phyloP scores from a whole-genome alignment of 64 coral and sea anemone genomes.

The Montipora foliosa region DNA sequence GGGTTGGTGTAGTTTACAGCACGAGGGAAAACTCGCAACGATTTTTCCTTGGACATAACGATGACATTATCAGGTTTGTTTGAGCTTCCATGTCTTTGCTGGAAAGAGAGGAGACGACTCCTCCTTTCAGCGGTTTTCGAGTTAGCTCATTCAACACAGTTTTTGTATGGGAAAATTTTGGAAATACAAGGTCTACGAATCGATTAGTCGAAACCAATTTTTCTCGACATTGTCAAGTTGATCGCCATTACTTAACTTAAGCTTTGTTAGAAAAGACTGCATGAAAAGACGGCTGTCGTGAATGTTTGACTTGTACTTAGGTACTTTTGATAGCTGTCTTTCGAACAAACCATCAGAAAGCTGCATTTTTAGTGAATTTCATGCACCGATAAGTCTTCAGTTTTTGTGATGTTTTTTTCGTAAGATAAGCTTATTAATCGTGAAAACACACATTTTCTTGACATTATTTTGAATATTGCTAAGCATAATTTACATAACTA shows the following conservation, averaged over 20 bases:
- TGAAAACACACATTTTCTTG: not conserved
- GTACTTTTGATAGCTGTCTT: not conserved
- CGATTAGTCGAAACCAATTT: too few relatives aligned
- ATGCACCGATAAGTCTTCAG: not conserved
- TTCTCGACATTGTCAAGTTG: not conserved
- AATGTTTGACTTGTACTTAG: slow-evolving; percentile 13
- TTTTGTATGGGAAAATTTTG: not conserved
- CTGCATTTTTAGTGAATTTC: not conserved
- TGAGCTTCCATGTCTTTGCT: not conserved
- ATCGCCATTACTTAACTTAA: too few relatives aligned
- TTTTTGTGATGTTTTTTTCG: not conserved
- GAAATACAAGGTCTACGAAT: not conserved
- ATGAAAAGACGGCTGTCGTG: not conserved
- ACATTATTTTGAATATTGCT: not conserved
- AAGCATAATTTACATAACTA: not conserved
- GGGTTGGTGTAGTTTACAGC: slow-evolving; percentile 97
- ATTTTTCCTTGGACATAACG: slow-evolving; percentile 97
- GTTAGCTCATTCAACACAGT: not conserved
- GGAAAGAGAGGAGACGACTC: not conserved
- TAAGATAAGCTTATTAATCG: not conserved
- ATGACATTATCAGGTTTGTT: slow-evolving; percentile 99
- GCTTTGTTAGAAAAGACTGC: too few relatives aligned
- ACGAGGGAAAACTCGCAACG: slow-evolving; percentile 85
- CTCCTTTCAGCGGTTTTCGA: not conserved
- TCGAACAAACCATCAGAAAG: not conserved